These are phyloP conservation scores for Pocota personata DNA, from an alignment of 2,888 invertebrate species.

Conservation along the genomic window DNA sequence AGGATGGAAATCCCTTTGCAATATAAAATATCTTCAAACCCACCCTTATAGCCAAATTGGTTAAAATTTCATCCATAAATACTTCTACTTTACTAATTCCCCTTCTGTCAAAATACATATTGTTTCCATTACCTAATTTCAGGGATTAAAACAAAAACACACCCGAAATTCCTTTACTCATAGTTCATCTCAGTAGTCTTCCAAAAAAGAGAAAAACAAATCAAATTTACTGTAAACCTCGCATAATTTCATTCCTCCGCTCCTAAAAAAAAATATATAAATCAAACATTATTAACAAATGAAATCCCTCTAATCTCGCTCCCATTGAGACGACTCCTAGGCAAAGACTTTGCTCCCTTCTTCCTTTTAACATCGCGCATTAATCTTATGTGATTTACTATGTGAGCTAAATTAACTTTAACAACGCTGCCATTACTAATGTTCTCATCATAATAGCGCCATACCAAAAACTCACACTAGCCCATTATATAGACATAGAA, in stretches of 20 bases:
- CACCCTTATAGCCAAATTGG: too few species aligned
- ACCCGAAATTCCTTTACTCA: not conserved
- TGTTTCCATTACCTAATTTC: conserved; percentile 47
- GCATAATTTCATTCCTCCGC: conserved; percentile 17
- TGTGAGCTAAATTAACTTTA: conserved; percentile 71
- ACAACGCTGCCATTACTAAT: conserved; percentile 68
- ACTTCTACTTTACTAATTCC: not conserved
- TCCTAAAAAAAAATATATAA: conserved; percentile 12
- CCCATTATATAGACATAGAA: not conserved
- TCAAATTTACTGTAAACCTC: conserved; percentile 35
- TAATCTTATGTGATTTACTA: conserved; percentile 72
- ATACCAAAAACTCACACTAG: conserved; percentile 31
- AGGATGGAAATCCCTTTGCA: not conserved
- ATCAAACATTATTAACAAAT: conserved; percentile 72
- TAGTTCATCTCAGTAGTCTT: not conserved
- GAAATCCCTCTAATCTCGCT: conserved; percentile 60
- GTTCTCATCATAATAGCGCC: conserved; percentile 63
- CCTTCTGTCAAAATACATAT: not conserved
- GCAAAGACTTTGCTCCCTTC: not conserved
- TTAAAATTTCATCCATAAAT: too few species aligned
- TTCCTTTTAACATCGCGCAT: conserved; percentile 52
- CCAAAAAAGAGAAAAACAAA: conserved; percentile 24
- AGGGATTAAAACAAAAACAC: conserved; percentile 51
- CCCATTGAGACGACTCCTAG: conserved; percentile 9
- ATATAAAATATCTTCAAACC: too few species aligned